Evolutionary conservation across 2,113 vertebrate genomes (phyloP).

Genomic region (Mustela lutreola): DNA sequence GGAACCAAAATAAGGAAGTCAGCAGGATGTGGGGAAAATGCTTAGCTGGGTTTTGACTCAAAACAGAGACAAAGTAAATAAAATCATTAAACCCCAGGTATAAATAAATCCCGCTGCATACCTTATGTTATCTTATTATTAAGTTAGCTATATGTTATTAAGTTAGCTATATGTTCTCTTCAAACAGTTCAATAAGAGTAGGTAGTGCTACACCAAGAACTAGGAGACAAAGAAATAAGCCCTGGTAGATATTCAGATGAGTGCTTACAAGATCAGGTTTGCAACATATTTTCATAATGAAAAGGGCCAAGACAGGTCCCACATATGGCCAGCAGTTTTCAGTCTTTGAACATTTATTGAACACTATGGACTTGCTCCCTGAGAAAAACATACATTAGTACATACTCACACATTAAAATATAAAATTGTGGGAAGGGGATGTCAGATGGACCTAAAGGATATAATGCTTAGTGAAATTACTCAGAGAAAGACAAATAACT

Average conservation of each 20-base stretch:
- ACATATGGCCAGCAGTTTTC: neutral
- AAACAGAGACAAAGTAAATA: constrained; percentile 65
- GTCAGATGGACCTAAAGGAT: neutral
- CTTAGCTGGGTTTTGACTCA: constrained; percentile 50
- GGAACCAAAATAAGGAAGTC: constrained; percentile 71
- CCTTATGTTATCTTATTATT: neutral
- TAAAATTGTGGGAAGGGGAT: neutral
- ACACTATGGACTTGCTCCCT: neutral
- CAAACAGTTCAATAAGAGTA: neutral
- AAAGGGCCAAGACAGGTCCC: neutral
- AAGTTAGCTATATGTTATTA: no score
- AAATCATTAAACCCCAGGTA: constrained; percentile 38
- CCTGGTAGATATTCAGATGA: constrained; percentile 1
- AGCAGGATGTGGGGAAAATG: constrained; percentile 44
- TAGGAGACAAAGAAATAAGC: constrained; percentile 13
- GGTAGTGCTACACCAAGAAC: neutral
- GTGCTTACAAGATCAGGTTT: neutral
- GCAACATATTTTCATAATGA: constrained; percentile 27
- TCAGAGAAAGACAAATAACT: neutral
- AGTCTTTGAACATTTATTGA: neutral
- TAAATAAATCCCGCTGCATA: constrained; percentile 36
- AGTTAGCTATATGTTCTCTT: neutral
- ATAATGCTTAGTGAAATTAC: neutral
- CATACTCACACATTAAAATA: neutral
- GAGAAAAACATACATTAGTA: constrained; percentile 25